Percentiles rank a stretch among this genome's conserved stretches.
Evolutionary conservation across 2,113 vertebrate genomes (phyloP).

Genomic region (Gambusia affinis): DNA sequence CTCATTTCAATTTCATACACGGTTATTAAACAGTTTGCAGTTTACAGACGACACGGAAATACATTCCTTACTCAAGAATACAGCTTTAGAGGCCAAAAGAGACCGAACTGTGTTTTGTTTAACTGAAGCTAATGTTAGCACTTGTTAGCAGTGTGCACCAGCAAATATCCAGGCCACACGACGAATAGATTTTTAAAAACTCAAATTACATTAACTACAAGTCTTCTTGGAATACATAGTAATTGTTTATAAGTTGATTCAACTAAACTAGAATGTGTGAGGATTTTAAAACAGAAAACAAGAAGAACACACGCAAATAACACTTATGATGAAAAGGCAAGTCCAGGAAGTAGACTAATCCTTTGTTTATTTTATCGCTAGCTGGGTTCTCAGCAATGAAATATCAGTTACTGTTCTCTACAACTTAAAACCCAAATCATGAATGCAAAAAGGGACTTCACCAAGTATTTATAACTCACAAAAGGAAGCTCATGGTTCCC

Average conservation of each 20-base stretch:
- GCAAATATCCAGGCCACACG: conserved; percentile 52
- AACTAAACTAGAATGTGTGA: accelerated
- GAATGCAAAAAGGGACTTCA: not conserved
- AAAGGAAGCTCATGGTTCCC: conserved; percentile 81
- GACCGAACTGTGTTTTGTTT: not conserved
- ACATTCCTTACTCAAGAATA: not conserved
- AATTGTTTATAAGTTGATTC: accelerated
- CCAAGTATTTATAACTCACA: conserved; percentile 65
- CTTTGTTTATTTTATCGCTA: conserved; percentile 40
- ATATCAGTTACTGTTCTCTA: not conserved
- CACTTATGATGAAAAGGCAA: not conserved
- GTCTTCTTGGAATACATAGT: not conserved
- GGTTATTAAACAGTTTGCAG: not conserved
- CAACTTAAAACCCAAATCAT: not conserved
- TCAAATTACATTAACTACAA: not conserved
- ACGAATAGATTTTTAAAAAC: not conserved
- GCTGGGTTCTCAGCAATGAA: conserved; percentile 1
- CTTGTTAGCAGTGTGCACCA: conserved; percentile 32
- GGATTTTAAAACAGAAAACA: not conserved
- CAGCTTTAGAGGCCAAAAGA: not conserved
- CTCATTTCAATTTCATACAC: not conserved
- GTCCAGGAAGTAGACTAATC: conserved; percentile 63
- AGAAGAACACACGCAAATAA: not conserved
- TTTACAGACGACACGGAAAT: not conserved
- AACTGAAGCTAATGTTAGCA: conserved; percentile 5